phyloP scores from a whole-genome alignment of 2,888 invertebrate species.

The Mactromeris polynyma region DNA sequence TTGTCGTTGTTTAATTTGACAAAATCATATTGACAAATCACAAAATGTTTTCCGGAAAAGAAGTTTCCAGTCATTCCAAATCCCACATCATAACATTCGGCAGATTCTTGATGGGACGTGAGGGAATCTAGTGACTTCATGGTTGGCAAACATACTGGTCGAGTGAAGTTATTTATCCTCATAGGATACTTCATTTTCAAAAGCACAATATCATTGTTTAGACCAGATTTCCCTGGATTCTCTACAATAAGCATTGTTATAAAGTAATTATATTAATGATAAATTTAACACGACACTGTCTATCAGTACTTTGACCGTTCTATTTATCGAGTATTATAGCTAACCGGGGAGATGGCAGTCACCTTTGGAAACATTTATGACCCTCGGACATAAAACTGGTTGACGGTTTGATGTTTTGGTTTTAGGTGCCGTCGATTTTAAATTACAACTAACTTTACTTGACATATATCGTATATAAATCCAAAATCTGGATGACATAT shows the following conservation, averaged over 20 bases:
- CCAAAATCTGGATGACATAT: no score
- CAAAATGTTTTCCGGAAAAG: constrained; percentile 35
- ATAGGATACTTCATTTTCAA: constrained; percentile 48
- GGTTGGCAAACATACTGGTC: constrained; percentile 56
- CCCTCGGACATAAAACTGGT: no score
- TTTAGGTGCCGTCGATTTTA: no score
- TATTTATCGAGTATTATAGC: no score
- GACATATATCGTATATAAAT: no score
- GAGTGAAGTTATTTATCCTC: constrained; percentile 47
- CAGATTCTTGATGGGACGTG: neutral
- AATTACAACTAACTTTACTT: no score
- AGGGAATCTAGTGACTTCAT: constrained; percentile 20
- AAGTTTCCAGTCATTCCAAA: constrained; percentile 47
- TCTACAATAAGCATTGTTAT: neutral
- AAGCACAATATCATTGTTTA: constrained; percentile 40
- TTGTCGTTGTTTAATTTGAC: no score
- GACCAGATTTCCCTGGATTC: neutral
- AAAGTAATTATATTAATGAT: neutral
- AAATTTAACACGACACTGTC: neutral
- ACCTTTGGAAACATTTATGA: no score
- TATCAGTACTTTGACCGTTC: no score
- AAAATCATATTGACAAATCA: no score
- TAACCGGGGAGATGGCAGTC: no score
- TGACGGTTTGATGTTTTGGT: no score
- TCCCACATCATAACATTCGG: constrained; percentile 54